Conservation (phyloP, 2,888 invertebrate genomes). For the Rhingia rostrata region DNA sequence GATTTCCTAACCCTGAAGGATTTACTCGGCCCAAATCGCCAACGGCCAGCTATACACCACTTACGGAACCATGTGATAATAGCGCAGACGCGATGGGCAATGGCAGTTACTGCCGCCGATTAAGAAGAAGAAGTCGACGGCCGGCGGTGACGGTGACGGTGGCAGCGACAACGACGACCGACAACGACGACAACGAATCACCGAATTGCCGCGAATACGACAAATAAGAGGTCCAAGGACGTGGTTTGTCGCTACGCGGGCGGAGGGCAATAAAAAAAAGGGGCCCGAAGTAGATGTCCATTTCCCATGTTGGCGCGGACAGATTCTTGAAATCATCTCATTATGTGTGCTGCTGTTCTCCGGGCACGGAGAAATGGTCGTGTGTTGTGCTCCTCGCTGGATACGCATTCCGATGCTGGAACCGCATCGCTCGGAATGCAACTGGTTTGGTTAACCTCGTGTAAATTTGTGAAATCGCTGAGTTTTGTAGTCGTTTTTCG, state of each 20-base stretch:
- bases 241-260: constrained; percentile 32
- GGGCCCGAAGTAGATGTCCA: constrained; percentile 45
- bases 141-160: constrained; percentile 27
- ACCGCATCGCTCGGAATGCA: constrained; percentile 64
- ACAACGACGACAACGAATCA: constrained; percentile 59
- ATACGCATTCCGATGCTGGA: constrained; percentile 63
- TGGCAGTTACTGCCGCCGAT: too few species aligned
- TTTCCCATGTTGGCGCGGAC: constrained; percentile 69
- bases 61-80: constrained; percentile 67
- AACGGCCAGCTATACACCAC: constrained; percentile 31
- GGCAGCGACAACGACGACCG: constrained; percentile 21
- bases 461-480: constrained; percentile 73
- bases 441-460: constrained; percentile 73
- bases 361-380: constrained; percentile 33
- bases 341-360: constrained; percentile 39
- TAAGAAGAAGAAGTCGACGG: too few species aligned
- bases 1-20: constrained; percentile 46
- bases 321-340: constrained; percentile 72
- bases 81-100: constrained; percentile 33
- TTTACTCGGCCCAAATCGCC: not conserved
- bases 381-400: constrained; percentile 53
- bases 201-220: constrained; percentile 70
- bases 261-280: constrained; percentile 43
- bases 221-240: constrained; percentile 70
- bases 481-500: constrained; percentile 66